Base-by-base conservation (phyloP, 2,797 vertebrate species). In the Microchirus variegatus region DNA sequence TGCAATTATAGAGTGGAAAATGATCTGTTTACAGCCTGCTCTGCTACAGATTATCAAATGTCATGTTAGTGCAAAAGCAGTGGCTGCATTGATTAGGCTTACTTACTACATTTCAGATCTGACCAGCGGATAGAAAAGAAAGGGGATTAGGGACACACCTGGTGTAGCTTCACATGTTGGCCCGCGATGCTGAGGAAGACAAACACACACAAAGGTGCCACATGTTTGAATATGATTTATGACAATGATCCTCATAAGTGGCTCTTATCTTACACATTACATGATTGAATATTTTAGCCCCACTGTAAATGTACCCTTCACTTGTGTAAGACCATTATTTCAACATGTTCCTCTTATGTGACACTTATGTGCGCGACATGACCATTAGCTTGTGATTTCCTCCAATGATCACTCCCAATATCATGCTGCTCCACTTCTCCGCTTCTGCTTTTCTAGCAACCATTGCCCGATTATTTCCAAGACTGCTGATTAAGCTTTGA, bases 141-240 rank as follows among this genome's bases (percentile, higher is more conserved):
- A 22, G 37, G 37, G 43, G 52, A 61, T 65, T 61, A 40, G 17
- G 49, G 56, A 46, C 4, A 15, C 60, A 51, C 8, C 52, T 64
- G 63, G 8, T 56, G 55, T 12, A 15, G 42, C 36, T 18, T 9
- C 0, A 4, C 15, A 18, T 48, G 16, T 8, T 45, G 53, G 35
- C 48, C 44, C 11, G 12, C 9, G 14, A 17, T 38, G 9, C 40
- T 19, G 48, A 36, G 31, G 22, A 47, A 15, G 18, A 46, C 4
- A 43, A 54, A 49, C 38, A 36, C 18, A 49, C 38, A 36, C 18
- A 26, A 56, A 53, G 49, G 18, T n/a, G 13, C 17, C 15, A 41
- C 16, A 46, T 42, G 48, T 19, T 22, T 9, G 4, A 57, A 19
- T 13, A 16, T 26, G 26, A 37, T 48, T 41, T 45, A 31, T 31